phyloP scores from a whole-genome alignment of 64 coral and sea anemone species.

The Montipora foliosa region DNA sequence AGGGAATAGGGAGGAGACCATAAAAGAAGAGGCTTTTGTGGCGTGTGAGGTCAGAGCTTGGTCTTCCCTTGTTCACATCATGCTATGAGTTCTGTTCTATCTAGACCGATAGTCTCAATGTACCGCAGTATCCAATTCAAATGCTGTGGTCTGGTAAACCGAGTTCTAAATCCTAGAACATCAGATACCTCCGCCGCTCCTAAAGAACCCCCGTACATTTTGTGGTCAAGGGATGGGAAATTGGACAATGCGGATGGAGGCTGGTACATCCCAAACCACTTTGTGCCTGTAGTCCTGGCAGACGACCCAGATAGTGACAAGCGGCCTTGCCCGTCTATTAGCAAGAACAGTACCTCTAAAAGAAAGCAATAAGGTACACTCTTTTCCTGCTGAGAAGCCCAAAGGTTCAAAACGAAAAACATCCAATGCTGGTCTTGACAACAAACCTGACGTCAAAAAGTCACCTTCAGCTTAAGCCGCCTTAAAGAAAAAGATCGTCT shows the following conservation, averaged over 20 bases:
- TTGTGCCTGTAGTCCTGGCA: slow-evolving; percentile 13
- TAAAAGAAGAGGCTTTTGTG: neutral
- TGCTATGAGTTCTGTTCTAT: no score
- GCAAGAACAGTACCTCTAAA: slow-evolving; percentile 6
- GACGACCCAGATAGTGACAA: slow-evolving; percentile 9
- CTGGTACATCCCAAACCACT: slow-evolving; percentile 35
- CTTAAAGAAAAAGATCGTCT: neutral
- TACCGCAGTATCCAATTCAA: neutral
- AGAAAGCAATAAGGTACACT: neutral
- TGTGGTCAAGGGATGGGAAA: neutral
- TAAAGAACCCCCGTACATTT: neutral
- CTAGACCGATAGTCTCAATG: slow-evolving; percentile 1
- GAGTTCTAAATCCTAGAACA: no score
- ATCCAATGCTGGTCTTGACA: neutral
- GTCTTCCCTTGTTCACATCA: no score
- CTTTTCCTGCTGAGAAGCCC: slow-evolving; percentile 1
- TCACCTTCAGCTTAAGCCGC: neutral
- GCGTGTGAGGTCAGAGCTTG: no score
- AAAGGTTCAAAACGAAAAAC: slow-evolving; percentile 5
- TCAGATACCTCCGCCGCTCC: no score
- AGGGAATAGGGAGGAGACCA: neutral
- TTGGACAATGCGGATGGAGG: neutral
- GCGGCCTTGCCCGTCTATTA: neutral
- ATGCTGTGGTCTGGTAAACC: neutral
- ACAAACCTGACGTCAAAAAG: slow-evolving; percentile 8